Percentiles rank a stretch among this genome's conserved stretches.
These are phyloP conservation scores for Athripsodes cinereus DNA, from an alignment of 2,888 invertebrate genomes.

Conservation along the genomic window DNA sequence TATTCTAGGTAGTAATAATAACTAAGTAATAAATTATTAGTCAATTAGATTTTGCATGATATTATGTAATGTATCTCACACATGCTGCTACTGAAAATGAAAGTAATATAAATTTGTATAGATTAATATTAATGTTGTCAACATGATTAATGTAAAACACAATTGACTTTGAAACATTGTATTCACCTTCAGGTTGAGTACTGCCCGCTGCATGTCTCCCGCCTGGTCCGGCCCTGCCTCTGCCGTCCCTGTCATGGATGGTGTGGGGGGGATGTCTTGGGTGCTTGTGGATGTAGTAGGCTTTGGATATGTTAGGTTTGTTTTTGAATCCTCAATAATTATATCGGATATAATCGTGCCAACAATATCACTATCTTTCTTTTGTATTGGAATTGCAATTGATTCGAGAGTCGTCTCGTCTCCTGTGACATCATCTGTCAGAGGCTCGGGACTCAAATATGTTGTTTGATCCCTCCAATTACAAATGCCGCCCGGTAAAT, in stretches of 20 bases:
- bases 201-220: slow-evolving; percentile 7
- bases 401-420: neutral
- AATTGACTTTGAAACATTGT: slow-evolving; percentile 3
- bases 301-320: slow-evolving; percentile 9
- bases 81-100: slow-evolving; percentile 10
- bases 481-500: slow-evolving; percentile 73
- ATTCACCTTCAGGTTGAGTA: slow-evolving; percentile 25
- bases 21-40: slow-evolving; percentile 28
- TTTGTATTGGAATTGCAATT: slow-evolving; percentile 6
- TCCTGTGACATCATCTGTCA: slow-evolving; percentile 23
- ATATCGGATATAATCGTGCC: neutral
- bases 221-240: slow-evolving; percentile 11
- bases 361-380: slow-evolving; percentile 36
- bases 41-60: neutral
- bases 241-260: slow-evolving; percentile 22
- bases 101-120: slow-evolving; percentile 3
- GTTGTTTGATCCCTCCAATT: slow-evolving; percentile 79
- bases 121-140: too few relatives aligned
- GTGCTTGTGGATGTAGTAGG: slow-evolving; percentile 15
- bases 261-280: slow-evolving; percentile 22
- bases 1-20: neutral
- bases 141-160: too few relatives aligned
- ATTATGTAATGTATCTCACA: slow-evolving; percentile 1
- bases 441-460: slow-evolving; percentile 59
- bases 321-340: slow-evolving; percentile 23